Evolutionary conservation across 2,113 vertebrate genomes (phyloP).

Genomic region (Athene cunicularia): DNA sequence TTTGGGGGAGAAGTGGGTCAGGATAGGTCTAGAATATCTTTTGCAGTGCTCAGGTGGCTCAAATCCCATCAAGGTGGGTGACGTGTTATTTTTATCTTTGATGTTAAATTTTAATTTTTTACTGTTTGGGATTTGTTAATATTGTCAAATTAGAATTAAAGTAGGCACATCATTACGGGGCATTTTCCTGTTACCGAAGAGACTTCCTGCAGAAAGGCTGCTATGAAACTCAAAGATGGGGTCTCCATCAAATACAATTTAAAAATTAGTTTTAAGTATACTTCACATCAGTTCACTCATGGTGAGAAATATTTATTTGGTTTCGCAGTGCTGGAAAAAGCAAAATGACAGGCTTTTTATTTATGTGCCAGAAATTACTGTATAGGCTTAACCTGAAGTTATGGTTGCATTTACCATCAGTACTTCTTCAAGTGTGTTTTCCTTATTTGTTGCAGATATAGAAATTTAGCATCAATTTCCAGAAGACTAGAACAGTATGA

Average conservation of each 20-base stretch:
- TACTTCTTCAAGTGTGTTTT: neutral
- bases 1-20: neutral
- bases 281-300: neutral
- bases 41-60: neutral
- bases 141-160: neutral
- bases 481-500: neutral
- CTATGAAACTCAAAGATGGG: neutral
- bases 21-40: neutral
- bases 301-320: neutral
- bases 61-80: neutral
- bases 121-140: neutral
- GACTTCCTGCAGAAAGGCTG: neutral
- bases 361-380: neutral
- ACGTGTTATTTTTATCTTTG: neutral
- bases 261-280: neutral
- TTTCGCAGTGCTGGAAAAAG: neutral
- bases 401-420: neutral
- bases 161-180: neutral
- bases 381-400: neutral
- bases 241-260: neutral
- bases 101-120: neutral
- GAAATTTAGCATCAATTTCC: neutral
- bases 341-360: neutral
- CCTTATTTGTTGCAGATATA: neutral
- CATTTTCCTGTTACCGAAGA: neutral